Conservation (phyloP, 1,140 invertebrate genomes). For the Dreissena polymorpha region DNA sequence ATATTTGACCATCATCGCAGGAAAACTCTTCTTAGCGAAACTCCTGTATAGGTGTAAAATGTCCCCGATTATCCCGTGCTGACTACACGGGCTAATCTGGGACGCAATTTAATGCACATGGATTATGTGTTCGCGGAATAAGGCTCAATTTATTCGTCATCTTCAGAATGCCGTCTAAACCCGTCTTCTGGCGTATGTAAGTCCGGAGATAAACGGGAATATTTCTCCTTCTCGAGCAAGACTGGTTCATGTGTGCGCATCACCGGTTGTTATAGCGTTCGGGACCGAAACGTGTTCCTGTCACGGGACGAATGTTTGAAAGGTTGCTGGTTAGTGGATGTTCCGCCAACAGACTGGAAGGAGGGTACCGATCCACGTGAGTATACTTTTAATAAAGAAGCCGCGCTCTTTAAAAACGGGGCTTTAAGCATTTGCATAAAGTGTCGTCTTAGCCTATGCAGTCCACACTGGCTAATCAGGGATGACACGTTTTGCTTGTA, state of each 20-base stretch:
- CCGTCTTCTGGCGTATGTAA: constrained; percentile 33
- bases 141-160: neutral
- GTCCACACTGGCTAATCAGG: neutral
- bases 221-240: constrained; percentile 21
- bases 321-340: neutral
- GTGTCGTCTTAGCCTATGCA: neutral
- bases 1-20: too few species aligned
- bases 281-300: constrained; percentile 42
- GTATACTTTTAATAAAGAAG: neutral
- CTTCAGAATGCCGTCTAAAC: constrained; percentile 32
- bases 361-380: neutral
- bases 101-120: too few species aligned
- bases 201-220: constrained; percentile 14
- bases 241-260: constrained; percentile 36
- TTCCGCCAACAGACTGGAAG: neutral
- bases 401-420: neutral
- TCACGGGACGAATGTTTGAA: constrained; percentile 24
- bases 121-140: too few species aligned
- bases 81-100: too few species aligned
- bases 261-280: constrained; percentile 35
- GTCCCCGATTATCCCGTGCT: too few species aligned
- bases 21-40: too few species aligned
- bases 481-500: neutral
- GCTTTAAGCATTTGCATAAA: neutral
- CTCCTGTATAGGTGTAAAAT: too few species aligned